Evolutionary conservation across 2,888 invertebrate genomes (phyloP).

Genomic region (Tuta absoluta): DNA sequence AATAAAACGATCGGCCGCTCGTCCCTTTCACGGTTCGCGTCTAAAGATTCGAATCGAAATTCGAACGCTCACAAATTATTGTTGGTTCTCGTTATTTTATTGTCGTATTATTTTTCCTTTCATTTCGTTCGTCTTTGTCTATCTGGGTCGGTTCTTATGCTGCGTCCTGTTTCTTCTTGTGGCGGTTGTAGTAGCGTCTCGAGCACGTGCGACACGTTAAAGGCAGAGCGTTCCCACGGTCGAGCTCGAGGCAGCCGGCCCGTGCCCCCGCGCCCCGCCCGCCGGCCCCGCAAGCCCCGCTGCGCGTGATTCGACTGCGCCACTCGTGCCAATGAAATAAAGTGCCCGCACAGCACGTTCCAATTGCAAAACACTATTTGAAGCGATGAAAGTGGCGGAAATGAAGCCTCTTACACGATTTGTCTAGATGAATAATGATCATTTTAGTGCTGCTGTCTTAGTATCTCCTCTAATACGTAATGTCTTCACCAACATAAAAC

Average conservation of each 20-base stretch:
- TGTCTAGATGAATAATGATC: slow-evolving; percentile 22
- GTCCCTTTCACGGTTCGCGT: slow-evolving; percentile 68
- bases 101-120: slow-evolving; percentile 56
- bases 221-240: slow-evolving; percentile 81
- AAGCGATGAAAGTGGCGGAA: slow-evolving; percentile 68
- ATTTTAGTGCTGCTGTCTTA: slow-evolving; percentile 15
- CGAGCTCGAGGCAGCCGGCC: slow-evolving; percentile 61
- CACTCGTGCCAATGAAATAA: slow-evolving; percentile 75
- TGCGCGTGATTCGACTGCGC: slow-evolving; percentile 70
- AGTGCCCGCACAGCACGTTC: slow-evolving; percentile 75
- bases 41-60: slow-evolving; percentile 45
- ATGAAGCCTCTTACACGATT: slow-evolving; percentile 50
- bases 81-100: slow-evolving; percentile 73
- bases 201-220: slow-evolving; percentile 81
- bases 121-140: slow-evolving; percentile 41
- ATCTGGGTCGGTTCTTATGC: slow-evolving; percentile 33
- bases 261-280: slow-evolving; percentile 31
- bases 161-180: slow-evolving; percentile 57
- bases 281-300: slow-evolving; percentile 40
- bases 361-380: slow-evolving; percentile 74
- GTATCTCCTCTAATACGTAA: neutral
- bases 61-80: slow-evolving; percentile 78
- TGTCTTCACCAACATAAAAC: neutral
- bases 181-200: slow-evolving; percentile 64
- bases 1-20: slow-evolving; percentile 54